These are phyloP conservation scores for Diarsia rubi DNA, from an alignment of 2,888 invertebrate species.

Conservation along the genomic window DNA sequence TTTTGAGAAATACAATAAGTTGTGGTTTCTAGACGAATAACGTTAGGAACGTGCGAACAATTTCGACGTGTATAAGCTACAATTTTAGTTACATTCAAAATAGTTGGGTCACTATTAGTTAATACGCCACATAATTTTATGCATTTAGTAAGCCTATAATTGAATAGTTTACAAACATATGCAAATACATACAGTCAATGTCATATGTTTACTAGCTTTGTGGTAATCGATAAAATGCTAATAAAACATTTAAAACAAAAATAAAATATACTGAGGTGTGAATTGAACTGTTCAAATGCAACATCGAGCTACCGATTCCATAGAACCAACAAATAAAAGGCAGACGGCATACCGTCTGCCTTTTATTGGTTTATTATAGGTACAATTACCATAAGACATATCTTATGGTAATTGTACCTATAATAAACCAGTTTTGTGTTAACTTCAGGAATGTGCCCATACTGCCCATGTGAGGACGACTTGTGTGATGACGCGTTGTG, in stretches of 20 bases:
- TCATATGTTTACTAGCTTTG: background rate
- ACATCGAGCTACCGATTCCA: conserved; percentile 29
- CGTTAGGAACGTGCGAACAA: background rate
- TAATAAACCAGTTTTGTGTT: conserved; percentile 59
- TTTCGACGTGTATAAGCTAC: background rate
- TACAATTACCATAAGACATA: conserved; percentile 45
- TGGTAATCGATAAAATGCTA: background rate
- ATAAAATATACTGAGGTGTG: background rate
- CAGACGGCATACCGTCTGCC: no score
- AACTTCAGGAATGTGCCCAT: conserved; percentile 56
- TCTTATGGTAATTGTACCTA: conserved; percentile 45
- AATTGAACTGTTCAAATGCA: background rate
- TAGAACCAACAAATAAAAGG: conserved; percentile 39
- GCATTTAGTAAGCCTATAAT: background rate
- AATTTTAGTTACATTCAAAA: background rate
- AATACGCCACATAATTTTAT: background rate
- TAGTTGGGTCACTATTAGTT: background rate
- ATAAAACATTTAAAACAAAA: conserved; percentile 2
- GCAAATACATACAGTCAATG: conserved; percentile 9
- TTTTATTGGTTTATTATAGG: conserved; percentile 56
- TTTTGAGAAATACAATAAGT: conserved; percentile 3
- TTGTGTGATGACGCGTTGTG: conserved; percentile 36
- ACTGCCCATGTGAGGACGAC: conserved; percentile 44
- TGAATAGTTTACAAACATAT: background rate
- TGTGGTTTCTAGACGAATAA: background rate